Base-by-base conservation (phyloP, 2,888 invertebrate genomes). In the Uloborus plumipes region DNA sequence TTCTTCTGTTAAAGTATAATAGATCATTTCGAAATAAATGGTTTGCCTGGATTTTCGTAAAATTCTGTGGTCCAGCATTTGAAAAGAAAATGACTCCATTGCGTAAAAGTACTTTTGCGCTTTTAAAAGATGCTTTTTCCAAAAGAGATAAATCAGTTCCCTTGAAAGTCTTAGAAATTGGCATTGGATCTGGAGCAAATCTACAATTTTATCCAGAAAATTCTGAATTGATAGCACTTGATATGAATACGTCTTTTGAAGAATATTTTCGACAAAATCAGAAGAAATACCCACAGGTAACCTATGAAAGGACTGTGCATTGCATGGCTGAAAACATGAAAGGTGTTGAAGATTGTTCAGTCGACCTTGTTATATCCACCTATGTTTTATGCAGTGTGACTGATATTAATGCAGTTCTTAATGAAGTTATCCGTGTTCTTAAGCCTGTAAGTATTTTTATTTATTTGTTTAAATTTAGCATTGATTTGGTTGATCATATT, bases 311-410 rank as follows among this genome's bases (percentile, higher is more conserved):
- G 49, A 86, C 86, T 7, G 64, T 87, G 13, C 67, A 84, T 22
- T 75, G 84, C 20, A 71, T 84, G 16, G 87, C 85, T 7, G 87
- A 87, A 58, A 62, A 86, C 50, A 86, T 88, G 84, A 71, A 84
- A 15, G 85, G 85, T 16, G 79, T 88, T n/a, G 84, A 85, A 13
- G 85, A 87, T 59, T 65, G 69, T 26, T 86, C 86, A 7, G 86
- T 88, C n/a, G 88, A 88, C 78, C 86, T 87, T n/a, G 88, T 88
- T 0, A 87, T 88, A 14, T 86, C 86, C 47, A 87, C 87, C 13
- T 79, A 86, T 49, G 87, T 88, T 0, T 78, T 88, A 2, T 88
- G 88, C 76, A 86, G 86, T 53, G 88, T 88, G 9, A 74, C 73
- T 9, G 85, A 87, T 71, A 77, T 87, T 2, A 64, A 81, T 53